Evolutionary conservation across 2,113 vertebrate genomes (phyloP).

Genomic region (Neogale vison): DNA sequence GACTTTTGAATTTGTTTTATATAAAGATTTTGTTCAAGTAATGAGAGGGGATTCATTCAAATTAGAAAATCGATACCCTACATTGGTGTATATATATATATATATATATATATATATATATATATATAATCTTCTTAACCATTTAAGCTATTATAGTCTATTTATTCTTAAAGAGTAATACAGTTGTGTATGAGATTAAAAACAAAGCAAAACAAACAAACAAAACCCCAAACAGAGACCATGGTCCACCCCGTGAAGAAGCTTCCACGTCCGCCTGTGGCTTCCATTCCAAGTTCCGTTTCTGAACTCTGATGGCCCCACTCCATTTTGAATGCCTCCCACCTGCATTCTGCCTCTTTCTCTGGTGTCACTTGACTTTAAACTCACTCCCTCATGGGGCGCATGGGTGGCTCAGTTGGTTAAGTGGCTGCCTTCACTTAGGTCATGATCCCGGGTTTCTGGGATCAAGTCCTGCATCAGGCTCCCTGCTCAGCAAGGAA

Average conservation of each 20-base stretch:
- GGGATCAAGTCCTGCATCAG: no score
- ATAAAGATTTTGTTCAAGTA: not conserved
- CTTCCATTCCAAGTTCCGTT: not conserved
- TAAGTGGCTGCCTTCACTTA: no score
- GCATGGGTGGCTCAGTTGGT: no score
- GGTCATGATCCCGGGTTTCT: no score
- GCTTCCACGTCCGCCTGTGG: no score
- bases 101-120: no score
- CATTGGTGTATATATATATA: not conserved
- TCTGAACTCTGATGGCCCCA: fast-evolving
- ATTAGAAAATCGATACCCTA: not conserved
- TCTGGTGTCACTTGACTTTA: not conserved
- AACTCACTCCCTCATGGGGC: not conserved
- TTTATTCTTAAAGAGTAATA: not conserved
- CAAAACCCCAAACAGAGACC: not conserved
- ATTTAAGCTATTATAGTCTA: not conserved
- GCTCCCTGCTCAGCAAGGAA: no score
- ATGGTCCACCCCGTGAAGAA: not conserved
- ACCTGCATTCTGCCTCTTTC: not conserved
- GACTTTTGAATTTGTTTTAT: not conserved
- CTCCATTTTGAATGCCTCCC: no score
- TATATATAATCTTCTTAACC: not conserved
- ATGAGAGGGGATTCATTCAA: not conserved
- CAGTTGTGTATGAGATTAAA: not conserved
- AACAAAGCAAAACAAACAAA: not conserved